phyloP scores from a whole-genome alignment of 1,140 invertebrate genomes.

The Ephestia elutella region DNA sequence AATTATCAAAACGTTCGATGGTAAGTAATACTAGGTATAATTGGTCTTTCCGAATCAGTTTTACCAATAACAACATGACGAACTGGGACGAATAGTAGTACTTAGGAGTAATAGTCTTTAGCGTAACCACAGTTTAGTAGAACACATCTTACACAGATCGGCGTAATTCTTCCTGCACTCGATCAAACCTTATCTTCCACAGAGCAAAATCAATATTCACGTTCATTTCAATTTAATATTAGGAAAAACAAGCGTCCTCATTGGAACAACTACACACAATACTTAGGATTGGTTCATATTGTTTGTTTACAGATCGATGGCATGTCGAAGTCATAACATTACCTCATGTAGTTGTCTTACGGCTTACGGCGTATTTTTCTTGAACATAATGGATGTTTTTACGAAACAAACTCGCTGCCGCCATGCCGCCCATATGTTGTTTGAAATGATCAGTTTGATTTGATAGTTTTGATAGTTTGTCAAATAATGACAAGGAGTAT shows the following conservation, averaged over 20 bases:
- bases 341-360: slow-evolving; percentile 24
- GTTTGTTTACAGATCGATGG: slow-evolving; percentile 18
- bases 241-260: neutral
- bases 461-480: no score
- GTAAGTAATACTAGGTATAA: no score
- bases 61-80: no score
- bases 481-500: no score
- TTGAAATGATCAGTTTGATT: neutral
- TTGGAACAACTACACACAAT: neutral
- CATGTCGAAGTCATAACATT: slow-evolving; percentile 21
- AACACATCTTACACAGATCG: slow-evolving; percentile 43
- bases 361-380: neutral
- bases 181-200: slow-evolving; percentile 53
- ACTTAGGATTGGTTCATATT: slow-evolving; percentile 5
- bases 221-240: slow-evolving; percentile 23
- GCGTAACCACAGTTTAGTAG: no score
- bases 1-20: no score
- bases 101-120: no score
- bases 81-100: neutral
- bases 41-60: no score
- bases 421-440: neutral
- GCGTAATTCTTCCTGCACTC: slow-evolving; percentile 39
- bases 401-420: neutral
- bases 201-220: slow-evolving; percentile 36
- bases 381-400: neutral